A percentile compares a stretch with the other conserved stretches of the same genome.
Evolutionary conservation across 1,140 invertebrate species (phyloP).

Genomic region (Monomorium pharaonis): DNA sequence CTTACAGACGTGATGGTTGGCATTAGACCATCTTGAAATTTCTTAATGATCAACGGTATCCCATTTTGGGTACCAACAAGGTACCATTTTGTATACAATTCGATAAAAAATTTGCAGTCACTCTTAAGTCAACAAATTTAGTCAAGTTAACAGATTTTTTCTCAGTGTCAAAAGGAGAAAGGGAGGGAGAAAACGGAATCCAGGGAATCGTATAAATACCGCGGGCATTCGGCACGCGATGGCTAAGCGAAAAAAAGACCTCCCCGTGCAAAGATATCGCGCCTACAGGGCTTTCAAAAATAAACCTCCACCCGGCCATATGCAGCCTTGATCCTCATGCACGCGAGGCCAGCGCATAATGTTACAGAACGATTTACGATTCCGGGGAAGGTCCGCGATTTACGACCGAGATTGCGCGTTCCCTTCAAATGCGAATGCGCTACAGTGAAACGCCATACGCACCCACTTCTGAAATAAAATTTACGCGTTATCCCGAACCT

Average conservation of each 20-base stretch:
- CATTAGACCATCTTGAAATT: no score
- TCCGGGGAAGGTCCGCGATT: constrained; percentile 43
- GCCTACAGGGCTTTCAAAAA: constrained; percentile 64
- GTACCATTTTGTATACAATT: no score
- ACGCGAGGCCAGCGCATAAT: constrained; percentile 58
- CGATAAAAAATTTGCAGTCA: no score
- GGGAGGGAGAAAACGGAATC: neutral
- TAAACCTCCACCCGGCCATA: constrained; percentile 64
- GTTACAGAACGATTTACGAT: constrained; percentile 55
- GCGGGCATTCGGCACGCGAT: constrained; percentile 62
- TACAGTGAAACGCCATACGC: neutral
- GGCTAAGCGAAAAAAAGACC: constrained; percentile 57
- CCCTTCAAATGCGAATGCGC: neutral
- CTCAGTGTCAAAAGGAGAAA: neutral
- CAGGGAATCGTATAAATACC: constrained; percentile 67
- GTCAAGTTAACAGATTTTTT: no score
- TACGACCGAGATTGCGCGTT: constrained; percentile 27
- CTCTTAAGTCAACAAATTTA: no score
- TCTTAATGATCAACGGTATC: no score
- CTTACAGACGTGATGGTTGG: no score
- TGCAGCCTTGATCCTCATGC: constrained; percentile 71
- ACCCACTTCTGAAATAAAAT: neutral
- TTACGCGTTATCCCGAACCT: neutral
- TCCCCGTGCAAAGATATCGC: constrained; percentile 5
- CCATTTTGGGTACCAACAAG: no score